phyloP scores from a whole-genome alignment of 2,888 invertebrate genomes.

The Epistrophe eligans region DNA sequence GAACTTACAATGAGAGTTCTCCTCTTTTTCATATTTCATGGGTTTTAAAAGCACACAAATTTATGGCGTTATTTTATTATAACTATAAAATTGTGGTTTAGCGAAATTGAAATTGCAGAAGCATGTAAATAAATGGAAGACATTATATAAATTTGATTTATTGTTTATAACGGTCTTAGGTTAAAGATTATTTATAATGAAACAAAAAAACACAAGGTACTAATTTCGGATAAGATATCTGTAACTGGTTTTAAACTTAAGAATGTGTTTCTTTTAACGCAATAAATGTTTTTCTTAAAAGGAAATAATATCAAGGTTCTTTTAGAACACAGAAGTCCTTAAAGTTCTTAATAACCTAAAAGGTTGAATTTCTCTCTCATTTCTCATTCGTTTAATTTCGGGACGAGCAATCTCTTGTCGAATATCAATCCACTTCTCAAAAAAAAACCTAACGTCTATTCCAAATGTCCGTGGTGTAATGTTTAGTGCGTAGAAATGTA shows the following conservation, averaged over 20 bases:
- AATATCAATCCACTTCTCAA: too few relatives aligned
- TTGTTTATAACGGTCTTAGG: background rate
- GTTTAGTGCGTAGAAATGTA: too few relatives aligned
- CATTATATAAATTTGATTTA: conserved; percentile 22
- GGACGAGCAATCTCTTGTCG: too few relatives aligned
- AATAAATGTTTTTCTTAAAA: background rate
- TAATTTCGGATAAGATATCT: background rate
- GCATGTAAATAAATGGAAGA: background rate
- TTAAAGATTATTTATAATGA: background rate
- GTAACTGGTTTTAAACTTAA: background rate
- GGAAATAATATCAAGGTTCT: background rate
- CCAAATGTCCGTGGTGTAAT: too few relatives aligned
- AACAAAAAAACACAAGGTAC: background rate
- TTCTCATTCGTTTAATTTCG: too few relatives aligned
- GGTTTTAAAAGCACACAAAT: background rate
- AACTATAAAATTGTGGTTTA: conserved; percentile 2
- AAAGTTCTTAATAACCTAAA: too few relatives aligned
- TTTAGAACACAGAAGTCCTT: background rate
- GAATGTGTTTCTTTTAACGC: background rate
- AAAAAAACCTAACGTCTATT: too few relatives aligned
- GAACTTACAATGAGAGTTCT: conserved; percentile 19
- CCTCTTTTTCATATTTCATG: conserved; percentile 8
- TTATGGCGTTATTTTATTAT: conserved; percentile 25
- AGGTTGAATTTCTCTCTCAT: too few relatives aligned
- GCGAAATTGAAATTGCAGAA: conserved; percentile 10